phyloP scores from a whole-genome alignment of 2,888 invertebrate genomes.

The Brenthis ino region DNA sequence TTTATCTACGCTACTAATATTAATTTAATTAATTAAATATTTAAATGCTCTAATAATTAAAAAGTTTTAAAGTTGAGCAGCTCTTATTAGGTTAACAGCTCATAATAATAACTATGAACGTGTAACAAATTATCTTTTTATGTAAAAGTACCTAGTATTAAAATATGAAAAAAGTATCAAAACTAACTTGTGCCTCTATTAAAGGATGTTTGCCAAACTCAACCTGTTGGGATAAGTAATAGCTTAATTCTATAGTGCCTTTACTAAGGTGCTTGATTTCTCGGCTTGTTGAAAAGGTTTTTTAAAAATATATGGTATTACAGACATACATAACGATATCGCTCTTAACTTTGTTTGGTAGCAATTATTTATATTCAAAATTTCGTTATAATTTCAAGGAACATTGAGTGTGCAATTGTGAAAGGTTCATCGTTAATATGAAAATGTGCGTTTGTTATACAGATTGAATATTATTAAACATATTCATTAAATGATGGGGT shows the following conservation, averaged over 20 bases:
- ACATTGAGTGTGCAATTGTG: too few species aligned
- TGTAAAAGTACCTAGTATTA: background rate
- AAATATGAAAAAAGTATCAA: slow-evolving; percentile 35
- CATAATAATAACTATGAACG: too few species aligned
- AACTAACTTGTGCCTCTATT: slow-evolving; percentile 21
- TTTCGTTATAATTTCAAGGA: too few species aligned
- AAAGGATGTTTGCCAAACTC: slow-evolving; percentile 56
- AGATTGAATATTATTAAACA: too few species aligned
- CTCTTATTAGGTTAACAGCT: too few species aligned
- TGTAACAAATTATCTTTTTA: too few species aligned
- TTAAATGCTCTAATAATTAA: slow-evolving; percentile 7
- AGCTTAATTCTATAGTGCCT: slow-evolving; percentile 77
- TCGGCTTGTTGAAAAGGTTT: slow-evolving; percentile 62
- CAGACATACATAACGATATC: slow-evolving; percentile 57
- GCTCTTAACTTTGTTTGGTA: slow-evolving; percentile 49
- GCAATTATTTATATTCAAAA: too few species aligned
- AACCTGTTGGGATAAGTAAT: slow-evolving; percentile 75
- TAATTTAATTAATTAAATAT: slow-evolving; percentile 19
- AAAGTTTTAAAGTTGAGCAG: background rate
- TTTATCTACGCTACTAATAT: background rate
- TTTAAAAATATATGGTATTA: slow-evolving; percentile 73
- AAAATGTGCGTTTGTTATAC: too few species aligned
- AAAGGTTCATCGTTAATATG: too few species aligned
- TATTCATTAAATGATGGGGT: too few species aligned
- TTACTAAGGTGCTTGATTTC: slow-evolving; percentile 72